These are phyloP conservation scores for Heptranchias perlo DNA, from an alignment of 2,113 vertebrate genomes.

Conservation along the genomic window DNA sequence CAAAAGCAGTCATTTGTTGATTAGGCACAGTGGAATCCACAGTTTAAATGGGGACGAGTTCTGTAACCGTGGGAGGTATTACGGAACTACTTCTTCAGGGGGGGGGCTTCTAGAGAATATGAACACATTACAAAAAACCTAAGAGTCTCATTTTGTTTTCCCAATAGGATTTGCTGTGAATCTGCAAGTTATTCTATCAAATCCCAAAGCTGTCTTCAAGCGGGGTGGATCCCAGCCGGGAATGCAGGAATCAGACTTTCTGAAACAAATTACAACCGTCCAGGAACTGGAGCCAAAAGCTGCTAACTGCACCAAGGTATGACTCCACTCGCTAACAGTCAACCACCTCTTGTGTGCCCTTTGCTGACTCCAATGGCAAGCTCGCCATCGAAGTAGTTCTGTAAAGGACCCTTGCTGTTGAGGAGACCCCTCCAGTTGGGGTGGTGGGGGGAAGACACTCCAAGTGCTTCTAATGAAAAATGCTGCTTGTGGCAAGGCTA, in stretches of 20 bases:
- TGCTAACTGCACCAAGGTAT: conserved; percentile 91
- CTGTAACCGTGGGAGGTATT: neutral
- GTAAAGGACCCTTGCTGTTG: neutral
- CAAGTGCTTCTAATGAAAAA: neutral
- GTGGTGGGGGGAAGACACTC: neutral
- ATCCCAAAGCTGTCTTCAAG: conserved; percentile 88
- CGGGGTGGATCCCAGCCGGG: conserved; percentile 89
- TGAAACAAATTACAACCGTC: conserved; percentile 92
- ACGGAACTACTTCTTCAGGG: neutral
- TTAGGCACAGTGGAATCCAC: neutral
- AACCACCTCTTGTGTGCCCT: neutral
- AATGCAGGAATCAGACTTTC: conserved; percentile 98
- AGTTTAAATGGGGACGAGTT: neutral
- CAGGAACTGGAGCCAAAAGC: conserved; percentile 93
- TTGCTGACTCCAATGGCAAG: neutral
- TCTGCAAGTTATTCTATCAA: conserved; percentile 85
- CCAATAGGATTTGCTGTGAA: conserved; percentile 90
- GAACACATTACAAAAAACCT: neutral
- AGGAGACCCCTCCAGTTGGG: too few species aligned
- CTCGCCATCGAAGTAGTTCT: neutral
- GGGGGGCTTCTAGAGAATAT: neutral
- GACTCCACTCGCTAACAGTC: conserved; percentile 41
- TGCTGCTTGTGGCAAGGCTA: neutral
- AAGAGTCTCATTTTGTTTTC: conserved; percentile 8
- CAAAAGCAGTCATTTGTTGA: neutral